Base-by-base conservation (phyloP, 2,797 vertebrate genomes). In the Petrocephalus sullivani region DNA sequence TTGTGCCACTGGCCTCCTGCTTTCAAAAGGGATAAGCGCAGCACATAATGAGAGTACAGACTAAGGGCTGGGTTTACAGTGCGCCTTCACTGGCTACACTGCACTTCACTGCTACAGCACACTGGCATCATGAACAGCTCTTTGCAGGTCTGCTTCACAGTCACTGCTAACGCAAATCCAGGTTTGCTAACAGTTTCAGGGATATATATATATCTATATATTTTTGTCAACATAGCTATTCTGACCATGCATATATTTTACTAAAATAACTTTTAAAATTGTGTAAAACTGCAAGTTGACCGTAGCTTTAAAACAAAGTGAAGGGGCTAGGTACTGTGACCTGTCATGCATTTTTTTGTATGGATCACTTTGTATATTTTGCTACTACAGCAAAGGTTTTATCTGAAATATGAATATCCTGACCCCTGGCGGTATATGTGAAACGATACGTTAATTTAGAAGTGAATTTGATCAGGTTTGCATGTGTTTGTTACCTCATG, bases 161-260 rank as follows among this genome's bases (percentile, higher is more conserved):
- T 90, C 7, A 85, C 89, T 90, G 90, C 93, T 93, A 91, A 91
- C 92, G 89, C 90, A 88, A 91, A 87, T 71, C 7, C 86, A 88
- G 56, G 37, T 88, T 85, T 10, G 85, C 91, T 92, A 93, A 93
- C 90, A 8, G 81, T 91, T 94, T 95, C 95, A 95, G 95, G 95
- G 94, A 94, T 93, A 88, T 90, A 89, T 85, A 82, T 49, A 53
- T 82, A 53, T 37, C 23, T 67, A 67, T 67, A 67, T 67, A 67
- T 51, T 88, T 88, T 86, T 88, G 84, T 85, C 83, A 75, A 85
- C 60, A 67, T 57, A 86, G 88, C 37, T 88, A 85, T 88, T 88
- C 61, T 85, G 83, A 88, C 37, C 83, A 88, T 86, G 61, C 82
- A 71, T 71, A 61, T 88, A 75, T 88, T 75, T 75, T 64, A 57